Evolutionary conservation across 2,113 vertebrate species (phyloP), one percentile per base, ranked within the genome.

Genomic region (Aramus guarauna): DNA sequence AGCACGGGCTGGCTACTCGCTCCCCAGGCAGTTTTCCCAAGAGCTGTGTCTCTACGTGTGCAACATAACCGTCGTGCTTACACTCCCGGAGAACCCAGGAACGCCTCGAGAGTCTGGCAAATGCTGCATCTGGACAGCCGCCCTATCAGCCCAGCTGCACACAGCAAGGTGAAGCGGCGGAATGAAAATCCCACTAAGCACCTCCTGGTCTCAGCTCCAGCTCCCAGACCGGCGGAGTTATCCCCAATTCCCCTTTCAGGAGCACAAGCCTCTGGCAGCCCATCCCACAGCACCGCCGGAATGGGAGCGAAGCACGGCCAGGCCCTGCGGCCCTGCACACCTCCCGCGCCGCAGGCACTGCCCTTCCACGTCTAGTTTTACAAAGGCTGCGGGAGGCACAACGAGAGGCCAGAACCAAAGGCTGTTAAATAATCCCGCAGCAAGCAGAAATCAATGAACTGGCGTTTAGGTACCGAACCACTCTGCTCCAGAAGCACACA

Each of bases 31-130:
- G 37, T 19, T 58, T 41, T 69, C 55, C 50, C 2, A 34, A 52
- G 74, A 43, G 76, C 26, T 5, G 1, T 12, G 36, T 6, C 69
- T 62, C 0, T 6, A 29, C 52, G 71, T 2, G 9, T 0, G 1
- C 74, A 32, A 63, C 11, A 2, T 3, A 58, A 53, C 30, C 73
- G 53, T 3, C 0, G 0, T 30, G 71, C 16, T 14, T 26, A 15
- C 1, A 11, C 90, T 63, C 14, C 80, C 9, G 21, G 32, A 69
- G 90, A 47, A 18, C 2, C 19, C 39, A 24, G 52, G 63, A 53
- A 53, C 0, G 2, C 15, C 50, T 22, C 6, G 3, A 90, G 63
- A 80, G 85, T 60, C 52, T 41, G 0, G 2, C 75, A 53, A 71
- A 36, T 55, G 9, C 11, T 56, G 2, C 6, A 3, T 2, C 60